These are phyloP conservation scores for Eubasilissa splendida DNA, from an alignment of 2,888 invertebrate genomes.

Conservation along the genomic window DNA sequence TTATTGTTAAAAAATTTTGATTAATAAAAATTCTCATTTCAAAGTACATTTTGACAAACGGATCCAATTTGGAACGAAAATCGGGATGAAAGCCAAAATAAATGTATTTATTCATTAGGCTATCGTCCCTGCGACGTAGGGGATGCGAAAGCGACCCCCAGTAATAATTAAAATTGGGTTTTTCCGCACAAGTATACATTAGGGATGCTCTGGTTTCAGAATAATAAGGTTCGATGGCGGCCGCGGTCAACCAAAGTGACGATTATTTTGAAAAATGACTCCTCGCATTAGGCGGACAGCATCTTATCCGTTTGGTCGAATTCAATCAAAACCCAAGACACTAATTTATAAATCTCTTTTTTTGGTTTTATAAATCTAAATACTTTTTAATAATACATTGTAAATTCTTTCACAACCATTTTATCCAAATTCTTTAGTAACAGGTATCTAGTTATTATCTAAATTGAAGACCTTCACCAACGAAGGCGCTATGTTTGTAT, in stretches of 20 bases:
- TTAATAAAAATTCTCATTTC: too few species aligned
- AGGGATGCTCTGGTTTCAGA: slow-evolving; percentile 26
- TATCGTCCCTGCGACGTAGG: not conserved
- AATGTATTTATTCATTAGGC: slow-evolving; percentile 11
- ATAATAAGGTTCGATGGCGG: slow-evolving; percentile 22
- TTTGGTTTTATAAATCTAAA: too few species aligned
- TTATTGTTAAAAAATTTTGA: too few species aligned
- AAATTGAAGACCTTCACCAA: too few species aligned
- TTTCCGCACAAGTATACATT: not conserved
- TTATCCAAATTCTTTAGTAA: too few species aligned
- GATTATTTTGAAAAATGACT: slow-evolving; percentile 26
- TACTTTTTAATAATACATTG: too few species aligned
- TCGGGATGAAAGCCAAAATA: not conserved
- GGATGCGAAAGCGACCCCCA: not conserved
- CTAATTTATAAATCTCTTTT: not conserved
- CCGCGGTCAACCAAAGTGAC: slow-evolving; percentile 6
- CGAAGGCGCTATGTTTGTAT: too few species aligned
- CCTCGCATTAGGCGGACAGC: not conserved
- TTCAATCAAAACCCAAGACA: not conserved
- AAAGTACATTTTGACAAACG: too few species aligned
- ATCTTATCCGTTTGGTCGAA: not conserved
- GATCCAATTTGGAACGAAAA: not conserved
- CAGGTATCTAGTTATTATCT: too few species aligned
- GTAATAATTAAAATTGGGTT: slow-evolving; percentile 28
- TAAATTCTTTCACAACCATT: too few species aligned